Percentiles rank a stretch among this genome's conserved stretches.
Conservation (phyloP, 1,140 invertebrate genomes). For the Rhagoletis pomonella region DNA sequence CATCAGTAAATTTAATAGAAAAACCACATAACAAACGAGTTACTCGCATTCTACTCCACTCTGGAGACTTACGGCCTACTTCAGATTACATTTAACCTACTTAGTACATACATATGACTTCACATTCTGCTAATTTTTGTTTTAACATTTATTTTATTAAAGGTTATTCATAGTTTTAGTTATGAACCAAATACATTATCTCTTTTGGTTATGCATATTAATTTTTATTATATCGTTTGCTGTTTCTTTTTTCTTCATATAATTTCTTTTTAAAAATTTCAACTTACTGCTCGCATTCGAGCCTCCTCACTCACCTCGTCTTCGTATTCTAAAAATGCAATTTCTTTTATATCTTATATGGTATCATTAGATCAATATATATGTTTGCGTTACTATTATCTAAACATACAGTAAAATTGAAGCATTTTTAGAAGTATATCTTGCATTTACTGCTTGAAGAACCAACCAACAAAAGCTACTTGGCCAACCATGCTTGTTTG, state of each 20-base stretch:
- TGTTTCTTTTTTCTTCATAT: not conserved
- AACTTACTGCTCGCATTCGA: conserved; percentile 22
- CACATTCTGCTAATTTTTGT: not conserved
- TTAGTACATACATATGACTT: not conserved
- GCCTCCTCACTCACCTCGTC: no score
- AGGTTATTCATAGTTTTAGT: not conserved
- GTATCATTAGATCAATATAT: no score
- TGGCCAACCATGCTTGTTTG: no score
- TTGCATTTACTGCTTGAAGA: not conserved
- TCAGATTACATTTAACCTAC: no score
- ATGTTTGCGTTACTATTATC: not conserved
- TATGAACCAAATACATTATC: not conserved
- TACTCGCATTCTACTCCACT: no score
- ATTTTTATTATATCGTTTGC: not conserved
- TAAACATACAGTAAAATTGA: not conserved
- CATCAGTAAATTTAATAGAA: no score
- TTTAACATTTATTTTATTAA: not conserved
- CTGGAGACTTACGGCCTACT: no score
- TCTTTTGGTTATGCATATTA: not conserved
- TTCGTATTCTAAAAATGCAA: conserved; percentile 17
- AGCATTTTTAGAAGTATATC: not conserved
- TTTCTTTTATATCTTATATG: conserved; percentile 4
- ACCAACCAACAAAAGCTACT: no score
- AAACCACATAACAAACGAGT: no score
- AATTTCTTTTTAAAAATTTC: not conserved